phyloP scores from a whole-genome alignment of 37 sponge, comb jelly and placozoan genomes.

The Chondrosia reniformis region DNA sequence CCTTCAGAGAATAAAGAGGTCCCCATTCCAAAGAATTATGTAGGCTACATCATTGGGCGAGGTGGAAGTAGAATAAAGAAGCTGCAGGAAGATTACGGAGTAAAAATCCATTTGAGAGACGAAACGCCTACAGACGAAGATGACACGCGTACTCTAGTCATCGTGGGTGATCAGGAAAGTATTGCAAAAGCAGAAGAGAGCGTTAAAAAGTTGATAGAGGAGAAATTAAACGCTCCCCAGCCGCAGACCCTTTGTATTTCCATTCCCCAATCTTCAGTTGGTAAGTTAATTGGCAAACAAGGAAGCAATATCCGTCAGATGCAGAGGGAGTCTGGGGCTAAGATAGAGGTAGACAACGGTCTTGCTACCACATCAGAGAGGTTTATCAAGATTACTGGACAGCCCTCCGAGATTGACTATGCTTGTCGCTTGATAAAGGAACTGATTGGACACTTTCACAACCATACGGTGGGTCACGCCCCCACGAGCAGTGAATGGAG shows the following conservation, averaged over 20 bases:
- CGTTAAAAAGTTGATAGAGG: constrained; percentile 5
- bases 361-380: background rate
- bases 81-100: constrained; percentile 22
- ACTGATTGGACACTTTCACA: background rate
- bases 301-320: constrained; percentile 25
- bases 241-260: background rate
- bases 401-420: background rate
- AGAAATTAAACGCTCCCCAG: background rate
- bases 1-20: constrained; percentile 21
- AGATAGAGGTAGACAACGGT: background rate
- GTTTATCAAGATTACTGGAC: background rate
- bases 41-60: constrained; percentile 46
- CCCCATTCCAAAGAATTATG: constrained; percentile 1
- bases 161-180: constrained; percentile 24
- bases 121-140: background rate
- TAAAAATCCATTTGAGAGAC: constrained; percentile 29
- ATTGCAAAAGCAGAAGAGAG: constrained; percentile 18
- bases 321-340: constrained; percentile 40
- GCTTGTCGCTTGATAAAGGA: constrained; percentile 7
- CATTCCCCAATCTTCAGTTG: constrained; percentile 23
- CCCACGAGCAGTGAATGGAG: background rate
- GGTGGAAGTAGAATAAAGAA: constrained; percentile 25
- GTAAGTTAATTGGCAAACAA: constrained; percentile 41
- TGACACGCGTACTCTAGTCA: background rate
- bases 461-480: background rate